Evolutionary conservation across 2,888 invertebrate genomes (phyloP), one percentile per base, ranked within the genome.

Genomic region (Chloromyia formosa): DNA sequence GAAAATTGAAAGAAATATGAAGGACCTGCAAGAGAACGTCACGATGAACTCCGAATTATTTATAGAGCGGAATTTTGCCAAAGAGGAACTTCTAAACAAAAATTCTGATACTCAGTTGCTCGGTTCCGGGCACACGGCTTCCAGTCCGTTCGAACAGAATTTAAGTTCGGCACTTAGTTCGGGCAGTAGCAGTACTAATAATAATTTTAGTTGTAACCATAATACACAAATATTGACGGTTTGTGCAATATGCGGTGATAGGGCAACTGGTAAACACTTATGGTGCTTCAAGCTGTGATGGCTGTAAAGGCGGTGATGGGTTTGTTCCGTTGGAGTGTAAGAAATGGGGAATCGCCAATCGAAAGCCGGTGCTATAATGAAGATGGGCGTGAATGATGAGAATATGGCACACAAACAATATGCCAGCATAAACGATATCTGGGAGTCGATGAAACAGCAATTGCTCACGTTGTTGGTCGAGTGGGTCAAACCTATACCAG

Each of bases 271-370:
- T n/a, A 96, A 96, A 84, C 97, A 97, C 84, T 84, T 98, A 98
- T 83, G 97, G 97, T 0, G 97, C 96, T 1, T 94, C 96, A 5
- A 96, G 96, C 58, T 98, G 98, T 82, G 98, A 98, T 82, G 98
- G 98, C 1, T 98, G 98, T 86, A 98, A 98, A 82, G 98, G 98
- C n/a, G n/a, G n/a, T n/a, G n/a, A n/a, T n/a, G n/a, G n/a, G n/a
- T 0, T 97, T 96, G 87, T 96, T 96, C 83, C 88, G 96, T 68
- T 87, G 96, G 72, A 94, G 94, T 77, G 96, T 96, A 23, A 88
- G 98, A 74, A 97, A 97, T 96, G 84, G 90, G 95, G 78, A 96
- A 96, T 78, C 89, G 96, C 83, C 96, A 97, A 81, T 96, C 97
- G 82, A n/a, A n/a, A n/a, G n/a, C n/a, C n/a, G n/a, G n/a, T n/a